Evolutionary conservation across 92 coral and sea anemone genomes (phyloP), one percentile per base, ranked within the genome.

Genomic region (Diadumene lineata): DNA sequence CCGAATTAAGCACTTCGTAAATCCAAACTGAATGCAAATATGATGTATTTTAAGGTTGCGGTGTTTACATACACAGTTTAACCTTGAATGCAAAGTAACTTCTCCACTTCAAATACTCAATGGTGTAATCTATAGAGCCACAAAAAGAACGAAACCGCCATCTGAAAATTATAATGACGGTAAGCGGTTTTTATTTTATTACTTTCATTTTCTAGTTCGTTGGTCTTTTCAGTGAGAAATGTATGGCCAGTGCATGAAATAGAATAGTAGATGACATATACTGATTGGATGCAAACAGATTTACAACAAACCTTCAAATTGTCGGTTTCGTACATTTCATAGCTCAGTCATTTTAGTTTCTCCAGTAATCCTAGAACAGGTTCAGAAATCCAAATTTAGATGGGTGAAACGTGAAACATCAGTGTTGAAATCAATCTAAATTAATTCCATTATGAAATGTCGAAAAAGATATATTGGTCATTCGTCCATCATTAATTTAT

Each of bases 31-130:
- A 4, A 9, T 21, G 10, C 58, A 16, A 15, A 53, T 2, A 13
- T 53, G 3, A 53, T 15, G 21, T 53, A 23, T 21, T 4, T 3
- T 53, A 53, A 13, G 58, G n/a, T 53, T 15, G 3, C 24, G 2
- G 58, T 53, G 68, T 62, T 62, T 62, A 30, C 68, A 28, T 30
- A 62, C 4, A 7, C 38, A 3, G 68, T 19, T 62, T 62, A 21
- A 62, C 68, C 17, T 62, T 6, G 15, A 62, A 62, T 62, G 15
- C 68, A 6, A 28, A 28, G 68, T 62, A 6, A 28, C 68, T 28
- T 62, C 68, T 31, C 68, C 68, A 62, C 68, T 25, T 23, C 7
- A 19, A 27, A 62, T 23, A 15, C 31, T 28, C n/a, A 4, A 38
- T 26, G 31, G 16, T 23, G 13, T 16, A 53, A 13, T 53, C 21